Evolutionary conservation across 2,113 vertebrate species (phyloP).

Genomic region (Sus scrofa): DNA sequence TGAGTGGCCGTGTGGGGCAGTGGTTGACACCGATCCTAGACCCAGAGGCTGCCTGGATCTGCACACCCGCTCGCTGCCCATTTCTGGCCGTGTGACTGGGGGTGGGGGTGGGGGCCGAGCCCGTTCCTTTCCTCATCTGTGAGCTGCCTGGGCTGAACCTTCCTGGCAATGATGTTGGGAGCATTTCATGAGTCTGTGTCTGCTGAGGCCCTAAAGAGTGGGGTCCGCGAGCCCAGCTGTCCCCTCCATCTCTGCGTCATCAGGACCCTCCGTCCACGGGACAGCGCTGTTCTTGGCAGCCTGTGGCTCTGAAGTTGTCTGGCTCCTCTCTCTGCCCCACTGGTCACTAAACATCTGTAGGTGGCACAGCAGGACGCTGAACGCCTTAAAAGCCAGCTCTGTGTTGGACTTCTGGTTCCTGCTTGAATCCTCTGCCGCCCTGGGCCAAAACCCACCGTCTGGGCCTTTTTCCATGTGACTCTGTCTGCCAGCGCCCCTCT

Average conservation of each 20-base stretch:
- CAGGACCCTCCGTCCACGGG: rapidly evolving
- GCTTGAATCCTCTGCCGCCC: rapidly evolving
- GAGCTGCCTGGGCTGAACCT: rapidly evolving
- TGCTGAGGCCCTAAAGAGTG: rapidly evolving
- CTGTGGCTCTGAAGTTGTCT: rapidly evolving
- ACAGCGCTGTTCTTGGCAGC: not conserved
- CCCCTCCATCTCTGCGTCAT: not conserved
- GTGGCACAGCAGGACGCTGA: not conserved
- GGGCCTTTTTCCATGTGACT: too few relatives aligned
- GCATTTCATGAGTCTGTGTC: not conserved
- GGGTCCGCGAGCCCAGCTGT: rapidly evolving
- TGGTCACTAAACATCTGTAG: rapidly evolving
- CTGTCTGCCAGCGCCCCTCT: too few relatives aligned
- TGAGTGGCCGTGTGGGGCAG: rapidly evolving
- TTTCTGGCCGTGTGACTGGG: rapidly evolving
- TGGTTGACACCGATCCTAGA: rapidly evolving
- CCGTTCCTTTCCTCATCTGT: rapidly evolving
- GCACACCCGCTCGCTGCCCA: rapidly evolving
- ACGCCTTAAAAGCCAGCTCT: not conserved
- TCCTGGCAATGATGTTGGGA: not conserved
- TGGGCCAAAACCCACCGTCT: not conserved
- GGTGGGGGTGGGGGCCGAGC: rapidly evolving
- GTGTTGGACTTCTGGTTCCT: not conserved
- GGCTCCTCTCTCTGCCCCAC: not conserved
- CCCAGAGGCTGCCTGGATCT: not conserved